These are phyloP conservation scores for Gallinago paraguaiae DNA, from an alignment of 2,113 vertebrate species.

Conservation along the genomic window DNA sequence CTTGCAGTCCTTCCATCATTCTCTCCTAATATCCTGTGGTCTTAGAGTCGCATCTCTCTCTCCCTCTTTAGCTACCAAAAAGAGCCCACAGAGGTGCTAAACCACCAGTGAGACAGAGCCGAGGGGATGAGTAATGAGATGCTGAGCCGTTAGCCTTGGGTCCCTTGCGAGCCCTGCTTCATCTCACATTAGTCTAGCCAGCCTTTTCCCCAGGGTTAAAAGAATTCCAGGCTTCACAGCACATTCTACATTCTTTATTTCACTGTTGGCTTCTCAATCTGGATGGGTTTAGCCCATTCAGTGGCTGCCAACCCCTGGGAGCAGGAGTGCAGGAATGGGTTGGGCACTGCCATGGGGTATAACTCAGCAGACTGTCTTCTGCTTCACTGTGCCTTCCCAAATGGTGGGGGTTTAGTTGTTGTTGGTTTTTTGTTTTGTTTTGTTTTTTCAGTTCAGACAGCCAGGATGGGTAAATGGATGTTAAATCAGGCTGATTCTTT, in stretches of 20 bases:
- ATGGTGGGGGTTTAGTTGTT: neutral
- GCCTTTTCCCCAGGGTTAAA: neutral
- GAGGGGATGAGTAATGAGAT: neutral
- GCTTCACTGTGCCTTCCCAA: neutral
- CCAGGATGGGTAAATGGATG: neutral
- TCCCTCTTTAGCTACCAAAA: neutral
- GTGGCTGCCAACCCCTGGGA: neutral
- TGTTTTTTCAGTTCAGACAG: neutral
- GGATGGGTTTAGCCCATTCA: neutral
- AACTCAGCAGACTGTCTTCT: neutral
- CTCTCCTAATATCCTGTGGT: neutral
- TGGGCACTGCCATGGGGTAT: neutral
- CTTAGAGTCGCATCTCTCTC: neutral
- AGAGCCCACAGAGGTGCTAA: constrained; percentile 10
- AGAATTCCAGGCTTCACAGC: neutral
- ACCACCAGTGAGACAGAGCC: neutral
- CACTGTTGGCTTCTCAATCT: neutral
- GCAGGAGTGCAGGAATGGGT: neutral
- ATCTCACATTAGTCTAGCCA: neutral
- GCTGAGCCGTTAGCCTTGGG: neutral
- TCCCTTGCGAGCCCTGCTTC: neutral
- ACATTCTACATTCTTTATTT: neutral
- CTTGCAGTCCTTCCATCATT: neutral
- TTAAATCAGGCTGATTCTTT: neutral
- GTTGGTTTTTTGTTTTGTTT: too few relatives aligned